Evolutionary conservation across 2,888 invertebrate genomes (phyloP), one percentile per base, ranked within the genome.

Genomic region (Agriopis leucophaearia): DNA sequence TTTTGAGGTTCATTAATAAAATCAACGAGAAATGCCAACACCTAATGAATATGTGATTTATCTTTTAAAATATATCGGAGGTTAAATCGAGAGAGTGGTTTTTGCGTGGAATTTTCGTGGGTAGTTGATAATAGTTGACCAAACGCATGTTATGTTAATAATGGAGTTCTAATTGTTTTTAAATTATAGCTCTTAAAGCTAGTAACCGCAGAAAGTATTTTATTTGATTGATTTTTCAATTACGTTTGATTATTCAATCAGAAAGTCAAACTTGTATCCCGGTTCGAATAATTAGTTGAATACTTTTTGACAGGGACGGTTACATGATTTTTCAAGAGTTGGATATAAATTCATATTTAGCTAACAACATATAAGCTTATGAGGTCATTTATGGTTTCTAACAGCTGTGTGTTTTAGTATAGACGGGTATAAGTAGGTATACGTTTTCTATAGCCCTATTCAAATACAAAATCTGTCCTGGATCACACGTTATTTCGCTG

Each of bases 1-100:
- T 57, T 56, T 58, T 57, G 47, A 6, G 27, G 40, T 40, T 27
- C 38, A 38, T 40, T 66, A 40, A 66, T n/a, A 40, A 38, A 52
- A 52, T 18, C 40, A 44, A 44, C 8, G n/a, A 10, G 50, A 51
- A 66, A 66, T 66, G 56, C 42, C 61, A 66, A 66, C 61, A 56
- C 45, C 16, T n/a, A 12, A 15, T 4, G 3, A 5, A 36, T 44
- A 1, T 47, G 18, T 18, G 45, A 61, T 54, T 61, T 45, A 47
- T 54, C 54, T 56, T 12, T 45, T 12, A 51, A 12, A 35, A 52
- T 55, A 40, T 8, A 44, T 8, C 27, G 18, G 27, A 55, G 55
- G 55, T 44, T 55, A n/a, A 42, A 27, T 8, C 10, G 8, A n/a
- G 42, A 8, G 27, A 55, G 13, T 18, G 8, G 18, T 18, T 55